These are phyloP conservation scores for Radopholus similis DNA, from an alignment of 1,140 invertebrate species.

Conservation along the genomic window DNA sequence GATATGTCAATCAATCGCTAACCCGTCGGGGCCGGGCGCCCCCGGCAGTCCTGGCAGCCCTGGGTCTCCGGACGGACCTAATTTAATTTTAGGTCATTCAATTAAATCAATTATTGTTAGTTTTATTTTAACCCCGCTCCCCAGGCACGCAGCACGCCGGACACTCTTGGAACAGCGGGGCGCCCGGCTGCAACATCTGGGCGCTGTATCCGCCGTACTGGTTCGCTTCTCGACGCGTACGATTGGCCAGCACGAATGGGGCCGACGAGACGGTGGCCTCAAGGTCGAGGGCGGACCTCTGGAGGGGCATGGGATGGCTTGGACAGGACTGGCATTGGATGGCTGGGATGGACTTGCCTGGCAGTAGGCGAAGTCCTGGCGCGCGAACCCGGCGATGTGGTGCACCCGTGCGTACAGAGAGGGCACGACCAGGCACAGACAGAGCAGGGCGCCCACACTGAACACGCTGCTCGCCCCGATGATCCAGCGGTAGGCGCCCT, in stretches of 20 bases:
- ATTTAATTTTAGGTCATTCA: no score
- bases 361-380: slow-evolving; percentile 53
- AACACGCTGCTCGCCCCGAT: slow-evolving; percentile 46
- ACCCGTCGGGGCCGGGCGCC: slow-evolving; percentile 55
- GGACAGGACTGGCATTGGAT: slow-evolving; percentile 2
- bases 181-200: slow-evolving; percentile 43
- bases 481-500: slow-evolving; percentile 48
- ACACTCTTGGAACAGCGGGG: slow-evolving; percentile 58
- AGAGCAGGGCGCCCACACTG: slow-evolving; percentile 45
- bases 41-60: slow-evolving; percentile 57
- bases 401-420: slow-evolving; percentile 56
- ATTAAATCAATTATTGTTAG: no score
- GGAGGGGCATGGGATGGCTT: background rate
- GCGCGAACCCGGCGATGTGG: slow-evolving; percentile 45
- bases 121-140: no score
- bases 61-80: slow-evolving; percentile 54
- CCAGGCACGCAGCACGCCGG: slow-evolving; percentile 58
- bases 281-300: slow-evolving; percentile 34
- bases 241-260: background rate
- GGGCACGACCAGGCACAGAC: slow-evolving; percentile 50
- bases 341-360: slow-evolving; percentile 34
- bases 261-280: slow-evolving; percentile 24
- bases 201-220: slow-evolving; percentile 57
- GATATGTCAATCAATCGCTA: no score
- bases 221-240: slow-evolving; percentile 28